phyloP scores from a whole-genome alignment of 2,888 invertebrate species.

The Volucella inflata region DNA sequence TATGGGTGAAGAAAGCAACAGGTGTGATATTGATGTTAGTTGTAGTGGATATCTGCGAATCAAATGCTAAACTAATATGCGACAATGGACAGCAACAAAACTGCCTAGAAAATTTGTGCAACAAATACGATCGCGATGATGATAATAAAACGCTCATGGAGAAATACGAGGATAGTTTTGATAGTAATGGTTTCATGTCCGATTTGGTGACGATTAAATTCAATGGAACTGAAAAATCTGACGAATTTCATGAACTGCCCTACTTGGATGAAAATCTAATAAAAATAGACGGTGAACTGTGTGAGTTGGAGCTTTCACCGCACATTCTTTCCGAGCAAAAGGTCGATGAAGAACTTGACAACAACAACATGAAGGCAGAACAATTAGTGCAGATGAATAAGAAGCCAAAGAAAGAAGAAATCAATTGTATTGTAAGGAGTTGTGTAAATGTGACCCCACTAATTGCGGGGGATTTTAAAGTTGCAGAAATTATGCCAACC shows the following conservation, averaged over 20 bases:
- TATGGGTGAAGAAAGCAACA: slow-evolving; percentile 63
- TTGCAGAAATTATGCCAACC: slow-evolving; percentile 87
- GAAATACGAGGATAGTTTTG: slow-evolving; percentile 81
- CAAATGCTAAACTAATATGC: slow-evolving; percentile 54
- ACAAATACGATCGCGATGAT: slow-evolving; percentile 78
- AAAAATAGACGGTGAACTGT: slow-evolving; percentile 53
- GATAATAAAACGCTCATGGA: slow-evolving; percentile 80
- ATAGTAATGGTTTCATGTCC: slow-evolving; percentile 81
- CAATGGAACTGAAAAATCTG: slow-evolving; percentile 59
- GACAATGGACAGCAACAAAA: slow-evolving; percentile 77
- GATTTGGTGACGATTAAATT: slow-evolving; percentile 76
- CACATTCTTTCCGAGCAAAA: slow-evolving; percentile 58
- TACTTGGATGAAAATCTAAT: slow-evolving; percentile 58
- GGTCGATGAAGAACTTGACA: slow-evolving; percentile 64
- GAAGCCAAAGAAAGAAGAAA: slow-evolving; percentile 79
- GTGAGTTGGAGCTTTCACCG: slow-evolving; percentile 45
- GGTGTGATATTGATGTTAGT: slow-evolving; percentile 50
- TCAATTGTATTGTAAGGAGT: slow-evolving; percentile 80
- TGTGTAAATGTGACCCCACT: slow-evolving; percentile 81
- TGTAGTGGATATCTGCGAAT: slow-evolving; percentile 59
- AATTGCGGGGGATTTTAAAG: slow-evolving; percentile 79
- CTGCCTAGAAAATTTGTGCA: slow-evolving; percentile 71
- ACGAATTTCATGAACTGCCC: slow-evolving; percentile 61
- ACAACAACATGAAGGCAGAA: slow-evolving; percentile 82
- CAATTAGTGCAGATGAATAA: slow-evolving; percentile 75